Evolutionary conservation across 2,888 invertebrate species (phyloP), one percentile per base, ranked within the genome.

Genomic region (Elysia crispata): DNA sequence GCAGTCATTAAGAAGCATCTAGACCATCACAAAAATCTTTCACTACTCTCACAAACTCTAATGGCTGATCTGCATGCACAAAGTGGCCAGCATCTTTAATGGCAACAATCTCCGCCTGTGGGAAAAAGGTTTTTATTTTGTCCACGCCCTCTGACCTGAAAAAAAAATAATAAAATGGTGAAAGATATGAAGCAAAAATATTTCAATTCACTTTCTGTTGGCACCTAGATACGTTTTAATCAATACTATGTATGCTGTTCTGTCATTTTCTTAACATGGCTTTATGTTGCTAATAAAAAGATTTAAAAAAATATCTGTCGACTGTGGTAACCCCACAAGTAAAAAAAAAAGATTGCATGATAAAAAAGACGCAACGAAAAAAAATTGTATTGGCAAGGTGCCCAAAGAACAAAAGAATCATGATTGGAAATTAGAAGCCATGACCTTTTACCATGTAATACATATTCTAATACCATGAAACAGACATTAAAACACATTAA

Each of bases 61-160:
- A 92, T 0, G 98, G 97, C 90, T 97, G 96, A 83, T 98, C 98
- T 84, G 96, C 95, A 91, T 99, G 98, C 0, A 98, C 95, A 96
- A 97, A 96, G 92, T 99, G 98, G 0, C 97, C 97, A 8, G 98
- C 96, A 57, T 95, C 96, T 74, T 94, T 94, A 76, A 97, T 94
- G 85, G 95, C 95, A 70, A 93, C 91, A 87, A 97, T 94, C 83
- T 95, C 93, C 0, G 95, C 95, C 11, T 93, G 92, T 0, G 97
- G 96, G 89, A 97, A 97, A 77, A 95, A 92, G 83, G 94, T 93
- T 88, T 94, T 93, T 79, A 97, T 96, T 80, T 93, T 92, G 89
- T 83, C 92, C 15, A 81, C 78, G 25, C 83, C 79, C 1, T 80
- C 79, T 28, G 86, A 83, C 23, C 91, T 91, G 87, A 57, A 83